phyloP scores from a whole-genome alignment of 2,797 vertebrate species.

The Oryzias dopingdopingensis region DNA sequence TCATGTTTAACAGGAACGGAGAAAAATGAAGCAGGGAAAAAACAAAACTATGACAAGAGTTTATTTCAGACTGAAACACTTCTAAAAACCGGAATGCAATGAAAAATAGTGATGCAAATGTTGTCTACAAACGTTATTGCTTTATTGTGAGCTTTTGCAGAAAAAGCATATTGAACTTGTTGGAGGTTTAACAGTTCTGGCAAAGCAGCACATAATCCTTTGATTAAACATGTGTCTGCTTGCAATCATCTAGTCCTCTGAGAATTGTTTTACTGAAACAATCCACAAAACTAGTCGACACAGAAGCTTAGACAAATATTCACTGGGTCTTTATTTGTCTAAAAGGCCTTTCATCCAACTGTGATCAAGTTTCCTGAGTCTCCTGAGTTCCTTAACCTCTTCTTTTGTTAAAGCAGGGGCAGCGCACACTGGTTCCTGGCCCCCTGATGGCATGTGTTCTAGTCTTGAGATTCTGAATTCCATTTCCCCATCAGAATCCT shows the following conservation, averaged over 20 bases:
- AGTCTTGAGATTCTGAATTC: conserved; percentile 29
- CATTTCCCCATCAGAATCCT: conserved; percentile 81
- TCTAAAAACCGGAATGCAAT: too few relatives aligned
- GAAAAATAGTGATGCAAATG: too few relatives aligned
- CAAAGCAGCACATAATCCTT: neutral
- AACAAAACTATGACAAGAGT: too few relatives aligned
- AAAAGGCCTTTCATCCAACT: conserved; percentile 81
- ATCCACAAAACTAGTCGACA: neutral
- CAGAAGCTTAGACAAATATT: conserved; percentile 1
- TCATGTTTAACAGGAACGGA: too few relatives aligned
- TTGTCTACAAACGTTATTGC: neutral
- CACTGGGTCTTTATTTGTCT: conserved; percentile 39
- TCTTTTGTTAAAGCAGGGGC: conserved; percentile 74
- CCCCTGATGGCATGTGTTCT: conserved; percentile 9
- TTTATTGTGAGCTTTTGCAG: neutral
- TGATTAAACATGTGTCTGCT: conserved; percentile 9
- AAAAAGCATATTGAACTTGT: neutral
- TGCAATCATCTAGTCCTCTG: conserved; percentile 5
- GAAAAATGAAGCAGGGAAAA: too few relatives aligned
- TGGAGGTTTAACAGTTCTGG: neutral
- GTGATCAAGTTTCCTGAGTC: conserved; percentile 84
- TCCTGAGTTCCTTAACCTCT: conserved; percentile 82
- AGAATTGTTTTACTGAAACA: neutral
- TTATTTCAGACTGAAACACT: too few relatives aligned
- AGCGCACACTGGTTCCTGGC: conserved; percentile 37